Evolutionary conservation across 1,140 invertebrate species (phyloP), one percentile per base, ranked within the genome.

Genomic region (Hirudo medicinalis): DNA sequence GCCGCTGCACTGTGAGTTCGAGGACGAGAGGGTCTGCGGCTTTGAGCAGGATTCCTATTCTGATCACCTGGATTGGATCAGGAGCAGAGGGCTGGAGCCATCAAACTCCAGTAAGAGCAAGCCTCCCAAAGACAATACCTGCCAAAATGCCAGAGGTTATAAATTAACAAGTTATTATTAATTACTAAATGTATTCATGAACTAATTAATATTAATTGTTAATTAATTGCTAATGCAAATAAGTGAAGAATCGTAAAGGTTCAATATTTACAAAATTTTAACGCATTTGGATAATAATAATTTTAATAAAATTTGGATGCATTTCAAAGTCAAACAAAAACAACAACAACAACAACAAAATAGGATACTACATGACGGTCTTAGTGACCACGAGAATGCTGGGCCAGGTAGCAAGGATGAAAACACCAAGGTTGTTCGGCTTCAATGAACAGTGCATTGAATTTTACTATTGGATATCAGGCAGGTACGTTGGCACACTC

Each of bases 21-120:
- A 63, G 15, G 57, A 63, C 57, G 57, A 63, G 13, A 63, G 57
- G 29, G 29, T n/a, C 57, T 63, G 57, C 13, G 57, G 57, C 11
- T 63, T 63, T n/a, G 29, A 32, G 11, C 57, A 63, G 57, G 57
- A 63, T 11, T 15, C 43, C 13, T 63, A 63, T 20, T 32, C 29
- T 5, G 57, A 63, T 15, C 22, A 63, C 19, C 22, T 63, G 22
- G 57, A 63, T 63, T 63, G 57, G 57, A 63, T 63, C 9, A 11
- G 57, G 13, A 63, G 2, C 29, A 63, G 13, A 8, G 43, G 43
- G 1, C 11, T 49, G 15, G 43, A 63, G 11, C 29, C 57, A 3
- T 32, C 22, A 13, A 63, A 63, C 57, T 25, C 22, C 20, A 63
- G 22, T 15, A 63, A 63, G 29, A 25, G 2, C 29, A 32, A 22